Evolutionary conservation across 2,888 invertebrate species (phyloP).

Genomic region (Lagria hirta): DNA sequence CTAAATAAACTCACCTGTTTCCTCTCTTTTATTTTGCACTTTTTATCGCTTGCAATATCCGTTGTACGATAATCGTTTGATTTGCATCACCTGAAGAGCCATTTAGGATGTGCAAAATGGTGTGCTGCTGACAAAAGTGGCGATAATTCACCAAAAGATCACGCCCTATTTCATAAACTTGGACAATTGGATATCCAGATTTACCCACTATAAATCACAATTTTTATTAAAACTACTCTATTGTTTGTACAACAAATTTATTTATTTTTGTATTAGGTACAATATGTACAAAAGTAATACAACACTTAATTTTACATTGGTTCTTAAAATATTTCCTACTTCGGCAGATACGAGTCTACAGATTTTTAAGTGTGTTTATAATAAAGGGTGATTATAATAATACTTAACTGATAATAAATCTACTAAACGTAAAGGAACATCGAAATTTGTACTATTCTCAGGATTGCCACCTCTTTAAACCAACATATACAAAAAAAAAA

Average conservation of each 20-base stretch:
- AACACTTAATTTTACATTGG: constrained; percentile 27
- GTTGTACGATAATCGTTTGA: constrained; percentile 11
- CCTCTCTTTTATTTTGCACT: not conserved
- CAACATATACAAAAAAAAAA: too few relatives aligned
- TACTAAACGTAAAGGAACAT: constrained; percentile 13
- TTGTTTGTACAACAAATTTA: constrained; percentile 24
- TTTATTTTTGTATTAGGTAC: constrained; percentile 15
- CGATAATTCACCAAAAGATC: constrained; percentile 14
- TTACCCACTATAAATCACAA: constrained; percentile 14
- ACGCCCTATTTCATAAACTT: constrained; percentile 17
- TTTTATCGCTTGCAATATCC: constrained; percentile 1
- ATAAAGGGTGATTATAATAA: constrained; percentile 16
- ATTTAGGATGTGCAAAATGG: constrained; percentile 9
- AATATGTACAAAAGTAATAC: constrained; percentile 26
- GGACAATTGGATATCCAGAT: constrained; percentile 19
- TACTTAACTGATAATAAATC: constrained; percentile 15
- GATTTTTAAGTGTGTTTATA: constrained; percentile 6
- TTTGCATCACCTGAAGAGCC: constrained; percentile 14
- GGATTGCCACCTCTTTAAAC: constrained; percentile 9
- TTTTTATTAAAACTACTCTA: constrained; percentile 5
- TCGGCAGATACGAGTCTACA: constrained; percentile 16
- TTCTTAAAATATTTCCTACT: constrained; percentile 21
- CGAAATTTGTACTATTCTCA: constrained; percentile 18
- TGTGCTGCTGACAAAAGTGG: constrained; percentile 17
- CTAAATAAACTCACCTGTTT: too few relatives aligned